Percentiles rank a stretch among this genome's conserved stretches.
phyloP scores from a whole-genome alignment of 2,888 invertebrate species.

The Perizoma affinitatum region DNA sequence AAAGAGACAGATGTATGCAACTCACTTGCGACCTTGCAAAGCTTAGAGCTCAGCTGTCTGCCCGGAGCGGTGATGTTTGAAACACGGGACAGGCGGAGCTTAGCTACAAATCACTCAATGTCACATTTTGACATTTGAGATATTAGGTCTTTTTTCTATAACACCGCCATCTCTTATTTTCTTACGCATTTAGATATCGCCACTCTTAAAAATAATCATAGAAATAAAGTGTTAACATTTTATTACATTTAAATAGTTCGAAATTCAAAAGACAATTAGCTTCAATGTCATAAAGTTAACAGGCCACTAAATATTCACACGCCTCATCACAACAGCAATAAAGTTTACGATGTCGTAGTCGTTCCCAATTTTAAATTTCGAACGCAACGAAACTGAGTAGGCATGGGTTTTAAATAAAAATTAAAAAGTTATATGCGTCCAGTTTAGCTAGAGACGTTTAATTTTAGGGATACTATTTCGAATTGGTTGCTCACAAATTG shows the following conservation, averaged over 20 bases:
- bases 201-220: slow-evolving; percentile 21
- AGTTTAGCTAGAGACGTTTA: slow-evolving; percentile 43
- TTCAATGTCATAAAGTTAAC: slow-evolving; percentile 43
- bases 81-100: slow-evolving; percentile 85
- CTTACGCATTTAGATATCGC: slow-evolving; percentile 49
- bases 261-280: slow-evolving; percentile 43
- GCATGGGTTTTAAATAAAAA: slow-evolving; percentile 48
- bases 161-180: slow-evolving; percentile 77
- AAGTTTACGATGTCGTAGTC: slow-evolving; percentile 69
- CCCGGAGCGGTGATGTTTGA: slow-evolving; percentile 83
- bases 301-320: slow-evolving; percentile 66
- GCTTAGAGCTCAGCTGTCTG: slow-evolving; percentile 83
- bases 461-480: slow-evolving; percentile 29
- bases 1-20: slow-evolving; percentile 70
- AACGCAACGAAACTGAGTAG: slow-evolving; percentile 53
- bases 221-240: slow-evolving; percentile 21
- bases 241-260: slow-evolving; percentile 29
- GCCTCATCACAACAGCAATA: slow-evolving; percentile 65
- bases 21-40: slow-evolving; percentile 71
- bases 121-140: slow-evolving; percentile 85
- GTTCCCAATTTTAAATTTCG: slow-evolving; percentile 64
- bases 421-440: slow-evolving; percentile 49
- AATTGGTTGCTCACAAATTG: slow-evolving; percentile 31
- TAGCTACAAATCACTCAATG: slow-evolving; percentile 85
- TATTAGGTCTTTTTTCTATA: slow-evolving; percentile 85